Evolutionary conservation across 2,888 invertebrate genomes (phyloP).

Genomic region (Melieria picta): DNA sequence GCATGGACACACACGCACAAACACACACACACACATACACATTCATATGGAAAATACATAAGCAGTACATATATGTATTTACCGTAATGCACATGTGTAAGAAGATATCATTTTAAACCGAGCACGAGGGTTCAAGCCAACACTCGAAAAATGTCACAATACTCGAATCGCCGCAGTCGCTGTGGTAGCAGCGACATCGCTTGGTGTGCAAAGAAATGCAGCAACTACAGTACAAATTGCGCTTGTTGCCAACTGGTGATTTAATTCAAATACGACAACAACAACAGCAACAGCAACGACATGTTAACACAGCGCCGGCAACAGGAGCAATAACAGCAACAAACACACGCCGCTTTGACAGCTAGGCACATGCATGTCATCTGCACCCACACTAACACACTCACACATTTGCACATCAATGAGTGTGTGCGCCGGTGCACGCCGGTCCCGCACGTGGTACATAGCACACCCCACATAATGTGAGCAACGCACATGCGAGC

Average conservation of each 20-base stretch:
- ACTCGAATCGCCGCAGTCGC: background rate
- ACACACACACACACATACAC: background rate
- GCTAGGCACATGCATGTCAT: slow-evolving; percentile 22
- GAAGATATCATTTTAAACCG: slow-evolving; percentile 28
- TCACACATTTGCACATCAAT: slow-evolving; percentile 3
- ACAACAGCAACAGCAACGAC: background rate
- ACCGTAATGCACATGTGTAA: background rate
- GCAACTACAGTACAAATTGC: background rate
- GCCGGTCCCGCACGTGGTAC: background rate
- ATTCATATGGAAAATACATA: background rate
- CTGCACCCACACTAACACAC: slow-evolving; percentile 13
- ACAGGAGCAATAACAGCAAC: slow-evolving; percentile 24
- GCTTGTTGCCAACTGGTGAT: slow-evolving; percentile 38
- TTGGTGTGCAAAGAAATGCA: slow-evolving; percentile 1
- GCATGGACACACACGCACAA: background rate
- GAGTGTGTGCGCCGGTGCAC: background rate
- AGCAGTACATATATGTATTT: background rate
- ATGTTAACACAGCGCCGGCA: background rate
- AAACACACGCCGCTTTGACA: slow-evolving; percentile 29
- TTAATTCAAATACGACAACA: slow-evolving; percentile 23
- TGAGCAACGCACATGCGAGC: background rate
- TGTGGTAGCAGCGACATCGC: slow-evolving; percentile 12
- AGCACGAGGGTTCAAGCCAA: slow-evolving; percentile 33
- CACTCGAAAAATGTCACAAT: slow-evolving; percentile 34
- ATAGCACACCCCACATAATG: background rate